A percentile compares a stretch with the other conserved stretches of the same genome.
Conservation (phyloP, 2,113 vertebrate species). For the Gavia stellata region DNA sequence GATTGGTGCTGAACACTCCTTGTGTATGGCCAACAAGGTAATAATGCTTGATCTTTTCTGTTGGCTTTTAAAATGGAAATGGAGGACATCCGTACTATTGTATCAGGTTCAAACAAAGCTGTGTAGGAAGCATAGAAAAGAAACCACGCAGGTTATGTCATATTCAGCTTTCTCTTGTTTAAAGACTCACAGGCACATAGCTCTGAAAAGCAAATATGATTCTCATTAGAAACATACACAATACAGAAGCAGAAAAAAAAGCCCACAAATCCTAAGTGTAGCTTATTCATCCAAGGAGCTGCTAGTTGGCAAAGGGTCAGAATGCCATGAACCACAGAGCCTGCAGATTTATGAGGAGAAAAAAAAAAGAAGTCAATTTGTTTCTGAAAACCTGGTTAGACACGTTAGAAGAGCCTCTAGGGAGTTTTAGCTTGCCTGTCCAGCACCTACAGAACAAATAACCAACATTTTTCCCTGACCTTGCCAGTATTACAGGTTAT, state of each 20-base stretch:
- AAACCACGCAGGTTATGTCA: not conserved
- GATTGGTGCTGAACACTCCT: not conserved
- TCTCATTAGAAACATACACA: conserved; percentile 37
- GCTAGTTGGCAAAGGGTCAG: not conserved
- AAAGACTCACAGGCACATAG: not conserved
- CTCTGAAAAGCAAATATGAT: conserved; percentile 26
- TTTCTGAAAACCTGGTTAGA: conserved; percentile 25
- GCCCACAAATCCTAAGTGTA: not conserved
- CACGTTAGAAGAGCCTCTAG: conserved; percentile 48
- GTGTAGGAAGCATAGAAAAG: not conserved
- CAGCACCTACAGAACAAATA: conserved; percentile 60
- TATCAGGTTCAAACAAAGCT: not conserved
- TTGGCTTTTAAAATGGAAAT: conserved; percentile 38
- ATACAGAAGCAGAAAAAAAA: not conserved
- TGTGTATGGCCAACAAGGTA: not conserved
- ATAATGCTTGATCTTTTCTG: not conserved
- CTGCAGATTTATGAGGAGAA: not conserved
- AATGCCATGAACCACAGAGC: not conserved
- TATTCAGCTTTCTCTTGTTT: conserved; percentile 9
- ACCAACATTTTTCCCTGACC: conserved; percentile 35
- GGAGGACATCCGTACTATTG: not conserved
- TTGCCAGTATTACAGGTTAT: conserved; percentile 61
- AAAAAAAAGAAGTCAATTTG: not conserved
- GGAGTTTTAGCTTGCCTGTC: conserved; percentile 59
- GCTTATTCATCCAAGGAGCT: not conserved